Evolutionary conservation across 2,113 vertebrate genomes (phyloP).

Genomic region (Oreotrochilus melanogaster): DNA sequence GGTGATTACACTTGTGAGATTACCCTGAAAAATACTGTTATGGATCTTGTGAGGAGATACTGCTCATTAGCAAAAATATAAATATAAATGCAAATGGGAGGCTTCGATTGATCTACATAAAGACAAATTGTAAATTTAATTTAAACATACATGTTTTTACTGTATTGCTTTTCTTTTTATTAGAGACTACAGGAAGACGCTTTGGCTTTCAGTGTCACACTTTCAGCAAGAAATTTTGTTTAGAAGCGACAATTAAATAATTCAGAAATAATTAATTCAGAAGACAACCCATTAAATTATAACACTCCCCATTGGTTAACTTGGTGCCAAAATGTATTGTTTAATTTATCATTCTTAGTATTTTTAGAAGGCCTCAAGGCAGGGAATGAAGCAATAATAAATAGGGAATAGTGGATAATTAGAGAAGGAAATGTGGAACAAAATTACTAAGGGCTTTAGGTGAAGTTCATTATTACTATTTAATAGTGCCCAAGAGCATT

Average conservation of each 20-base stretch:
- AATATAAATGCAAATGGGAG: constrained; percentile 35
- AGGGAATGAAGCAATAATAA: constrained; percentile 85
- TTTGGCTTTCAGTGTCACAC: constrained; percentile 41
- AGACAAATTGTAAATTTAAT: not conserved
- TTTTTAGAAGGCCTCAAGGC: constrained; percentile 84
- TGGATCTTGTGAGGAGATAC: not conserved
- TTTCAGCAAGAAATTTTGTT: constrained; percentile 76
- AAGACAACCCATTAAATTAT: constrained; percentile 84
- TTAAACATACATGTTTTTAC: not conserved
- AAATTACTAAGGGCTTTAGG: constrained; percentile 88
- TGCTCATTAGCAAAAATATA: constrained; percentile 38
- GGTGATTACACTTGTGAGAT: constrained; percentile 21
- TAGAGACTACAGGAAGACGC: not conserved
- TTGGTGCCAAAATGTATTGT: constrained; percentile 83
- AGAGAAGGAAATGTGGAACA: constrained; percentile 84
- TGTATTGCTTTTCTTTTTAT: not conserved
- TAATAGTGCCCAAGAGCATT: constrained; percentile 86
- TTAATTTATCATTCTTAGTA: constrained; percentile 87
- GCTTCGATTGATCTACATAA: not conserved
- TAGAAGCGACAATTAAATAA: constrained; percentile 82
- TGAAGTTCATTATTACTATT: constrained; percentile 88
- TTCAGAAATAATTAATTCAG: constrained; percentile 86
- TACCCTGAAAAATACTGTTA: constrained; percentile 23
- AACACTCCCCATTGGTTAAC: constrained; percentile 83
- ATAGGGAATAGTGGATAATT: constrained; percentile 87